Conservation (phyloP, 2,113 vertebrate genomes). For the Alaudala cheleensis region DNA sequence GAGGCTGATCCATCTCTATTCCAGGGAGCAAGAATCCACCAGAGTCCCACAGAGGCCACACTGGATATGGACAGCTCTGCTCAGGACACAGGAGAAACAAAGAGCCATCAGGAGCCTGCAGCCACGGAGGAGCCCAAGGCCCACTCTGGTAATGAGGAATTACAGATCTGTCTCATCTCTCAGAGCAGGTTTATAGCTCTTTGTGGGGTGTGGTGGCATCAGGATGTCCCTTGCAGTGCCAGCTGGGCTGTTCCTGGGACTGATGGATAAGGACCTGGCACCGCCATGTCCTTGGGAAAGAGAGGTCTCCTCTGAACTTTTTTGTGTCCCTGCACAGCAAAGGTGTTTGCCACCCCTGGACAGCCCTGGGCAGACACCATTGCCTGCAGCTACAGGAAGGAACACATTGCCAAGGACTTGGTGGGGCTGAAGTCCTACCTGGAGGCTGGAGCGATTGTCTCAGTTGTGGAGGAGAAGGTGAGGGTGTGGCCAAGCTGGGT, state of each 20-base stretch:
- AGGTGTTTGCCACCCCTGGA: slow-evolving; percentile 43
- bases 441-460: slow-evolving; percentile 69
- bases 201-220: not conserved
- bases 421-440: slow-evolving; percentile 80
- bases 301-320: not conserved
- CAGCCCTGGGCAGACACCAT: slow-evolving; percentile 76
- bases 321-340: not conserved
- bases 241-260: not conserved
- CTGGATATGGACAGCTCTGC: not conserved
- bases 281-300: accelerated
- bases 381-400: slow-evolving; percentile 69
- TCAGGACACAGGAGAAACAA: not conserved
- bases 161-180: not conserved
- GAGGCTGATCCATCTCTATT: not conserved
- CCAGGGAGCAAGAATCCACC: not conserved
- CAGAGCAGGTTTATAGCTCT: not conserved
- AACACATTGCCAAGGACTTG: slow-evolving; percentile 68
- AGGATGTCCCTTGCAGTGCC: accelerated
- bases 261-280: not conserved
- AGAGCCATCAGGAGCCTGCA: not conserved
- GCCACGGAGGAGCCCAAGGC: not conserved
- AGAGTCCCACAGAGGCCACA: accelerated
- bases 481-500: not conserved
- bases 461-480: slow-evolving; percentile 86
- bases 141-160: not conserved